These are phyloP conservation scores for Macaria liturata DNA, from an alignment of 2,888 invertebrate species.

Conservation along the genomic window DNA sequence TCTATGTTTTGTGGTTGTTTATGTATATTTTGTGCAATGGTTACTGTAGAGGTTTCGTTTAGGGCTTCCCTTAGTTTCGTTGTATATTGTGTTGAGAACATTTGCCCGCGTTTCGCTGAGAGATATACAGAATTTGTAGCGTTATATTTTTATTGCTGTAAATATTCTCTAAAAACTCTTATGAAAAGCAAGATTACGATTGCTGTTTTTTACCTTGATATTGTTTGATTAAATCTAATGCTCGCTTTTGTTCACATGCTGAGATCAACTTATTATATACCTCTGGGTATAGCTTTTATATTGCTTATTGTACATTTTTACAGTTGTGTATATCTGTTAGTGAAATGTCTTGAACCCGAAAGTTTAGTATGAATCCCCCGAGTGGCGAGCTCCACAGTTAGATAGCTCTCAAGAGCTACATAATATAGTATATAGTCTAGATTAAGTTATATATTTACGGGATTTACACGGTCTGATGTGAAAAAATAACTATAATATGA, in stretches of 20 bases:
- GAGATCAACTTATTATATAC: no score
- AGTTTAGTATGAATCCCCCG: constrained; percentile 32
- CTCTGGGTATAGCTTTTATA: no score
- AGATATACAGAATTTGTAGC: constrained; percentile 23
- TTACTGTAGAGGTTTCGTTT: constrained; percentile 41
- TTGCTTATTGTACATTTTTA: no score
- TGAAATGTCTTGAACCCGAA: constrained; percentile 52
- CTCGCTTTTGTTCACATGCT: no score
- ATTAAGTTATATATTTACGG: constrained; percentile 11
- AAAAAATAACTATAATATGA: constrained; percentile 1
- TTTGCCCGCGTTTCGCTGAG: constrained; percentile 45
- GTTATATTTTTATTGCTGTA: neutral
- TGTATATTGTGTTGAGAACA: constrained; percentile 50
- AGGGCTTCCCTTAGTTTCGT: constrained; percentile 39
- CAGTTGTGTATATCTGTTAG: constrained; percentile 41
- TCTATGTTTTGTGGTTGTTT: constrained; percentile 43
- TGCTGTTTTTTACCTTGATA: no score
- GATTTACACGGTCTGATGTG: constrained; percentile 20
- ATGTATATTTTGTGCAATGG: constrained; percentile 63
- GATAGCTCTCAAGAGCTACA: constrained; percentile 17
- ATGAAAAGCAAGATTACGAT: no score
- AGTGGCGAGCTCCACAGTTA: constrained; percentile 57
- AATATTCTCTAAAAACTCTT: neutral
- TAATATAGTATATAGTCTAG: constrained; percentile 18
- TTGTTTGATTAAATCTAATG: no score